Percentiles rank a stretch among this genome's conserved stretches.
Conservation (phyloP, 2,888 invertebrate genomes). For the Torymus aiolomorphi region DNA sequence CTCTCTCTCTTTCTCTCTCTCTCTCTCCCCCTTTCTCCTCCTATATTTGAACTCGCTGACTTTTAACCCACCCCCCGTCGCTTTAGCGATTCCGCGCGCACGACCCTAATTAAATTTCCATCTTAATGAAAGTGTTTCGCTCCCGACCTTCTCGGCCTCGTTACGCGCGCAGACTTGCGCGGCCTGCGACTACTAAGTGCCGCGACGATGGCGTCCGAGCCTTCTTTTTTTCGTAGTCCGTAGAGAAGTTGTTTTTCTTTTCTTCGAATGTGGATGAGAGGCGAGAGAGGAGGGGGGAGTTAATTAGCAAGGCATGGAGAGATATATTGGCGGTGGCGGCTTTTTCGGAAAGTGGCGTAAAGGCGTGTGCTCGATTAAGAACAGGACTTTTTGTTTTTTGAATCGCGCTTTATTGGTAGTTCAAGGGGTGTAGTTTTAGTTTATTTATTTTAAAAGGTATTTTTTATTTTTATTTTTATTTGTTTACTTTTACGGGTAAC, state of each 20-base stretch:
- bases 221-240: neutral
- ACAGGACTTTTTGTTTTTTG: too few species aligned
- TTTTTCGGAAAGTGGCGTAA: too few species aligned
- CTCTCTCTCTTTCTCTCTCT: too few species aligned
- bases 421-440: too few species aligned
- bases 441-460: too few species aligned
- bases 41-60: conserved; percentile 19
- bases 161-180: neutral
- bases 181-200: neutral
- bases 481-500: too few species aligned
- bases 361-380: too few species aligned
- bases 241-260: neutral
- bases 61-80: conserved; percentile 1
- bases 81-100: conserved; percentile 45
- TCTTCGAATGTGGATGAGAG: neutral
- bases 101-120: conserved; percentile 63
- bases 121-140: conserved; percentile 61
- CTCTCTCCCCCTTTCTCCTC: too few species aligned
- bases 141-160: neutral
- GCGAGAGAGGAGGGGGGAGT: neutral
- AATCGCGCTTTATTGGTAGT: too few species aligned
- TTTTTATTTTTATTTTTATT: too few species aligned
- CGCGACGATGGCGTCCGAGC: neutral
- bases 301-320: too few species aligned
- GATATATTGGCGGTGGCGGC: too few species aligned